Percentiles rank a stretch among this genome's conserved stretches.
Conservation (phyloP, 1,140 invertebrate species). For the Globodera rostochiensis region DNA sequence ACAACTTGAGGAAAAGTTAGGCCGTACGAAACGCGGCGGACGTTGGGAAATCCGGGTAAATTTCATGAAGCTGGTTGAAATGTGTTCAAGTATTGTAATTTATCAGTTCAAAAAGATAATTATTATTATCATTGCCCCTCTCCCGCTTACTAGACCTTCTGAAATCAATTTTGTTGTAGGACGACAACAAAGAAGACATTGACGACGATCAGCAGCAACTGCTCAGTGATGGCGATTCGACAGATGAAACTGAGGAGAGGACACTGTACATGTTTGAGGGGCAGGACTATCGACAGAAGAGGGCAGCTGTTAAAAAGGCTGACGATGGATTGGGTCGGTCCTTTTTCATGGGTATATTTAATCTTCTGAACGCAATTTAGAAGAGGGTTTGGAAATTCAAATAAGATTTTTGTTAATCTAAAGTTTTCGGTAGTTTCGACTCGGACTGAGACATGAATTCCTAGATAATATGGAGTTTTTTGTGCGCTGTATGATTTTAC, state of each 20-base stretch:
- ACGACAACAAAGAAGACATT: conserved; percentile 29
- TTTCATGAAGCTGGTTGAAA: neutral
- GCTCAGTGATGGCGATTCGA: too few species aligned
- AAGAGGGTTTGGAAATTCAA: too few species aligned
- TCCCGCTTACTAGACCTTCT: neutral
- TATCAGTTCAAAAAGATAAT: neutral
- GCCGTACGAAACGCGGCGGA: conserved; percentile 15
- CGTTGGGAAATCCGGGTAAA: conserved; percentile 22
- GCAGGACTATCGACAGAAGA: conserved; percentile 19
- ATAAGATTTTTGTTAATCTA: too few species aligned
- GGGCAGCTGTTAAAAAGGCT: conserved; percentile 9
- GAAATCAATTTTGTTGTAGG: neutral
- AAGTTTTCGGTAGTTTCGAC: too few species aligned
- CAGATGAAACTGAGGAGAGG: neutral
- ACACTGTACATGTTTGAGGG: conserved; percentile 33
- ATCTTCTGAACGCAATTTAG: too few species aligned
- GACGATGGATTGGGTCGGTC: neutral
- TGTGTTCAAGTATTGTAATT: conserved; percentile 21
- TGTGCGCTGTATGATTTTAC: too few species aligned
- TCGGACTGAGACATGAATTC: too few species aligned
- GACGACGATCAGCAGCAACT: conserved; percentile 9
- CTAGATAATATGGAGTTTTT: too few species aligned
- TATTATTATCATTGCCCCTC: conserved; percentile 5
- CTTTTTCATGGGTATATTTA: neutral
- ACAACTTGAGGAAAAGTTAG: conserved; percentile 27